Conservation (phyloP, 35 echinoderm and acorn worm genomes). For the Apostichopus japonicus region DNA sequence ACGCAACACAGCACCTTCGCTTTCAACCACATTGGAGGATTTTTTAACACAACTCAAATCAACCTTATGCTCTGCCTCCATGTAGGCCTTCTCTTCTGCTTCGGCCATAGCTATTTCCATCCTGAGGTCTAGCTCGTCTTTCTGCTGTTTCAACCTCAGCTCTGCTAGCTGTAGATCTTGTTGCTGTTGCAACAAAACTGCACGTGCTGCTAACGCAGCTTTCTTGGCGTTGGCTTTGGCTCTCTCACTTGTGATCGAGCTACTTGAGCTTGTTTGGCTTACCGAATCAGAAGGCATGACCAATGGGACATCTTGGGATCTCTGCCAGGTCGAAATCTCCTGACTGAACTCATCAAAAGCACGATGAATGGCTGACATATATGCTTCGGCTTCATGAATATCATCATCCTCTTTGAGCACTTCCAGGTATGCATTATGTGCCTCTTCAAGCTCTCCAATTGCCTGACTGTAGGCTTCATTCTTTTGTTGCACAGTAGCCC, state of each 20-base stretch:
- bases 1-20: too few species aligned
- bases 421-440: too few species aligned
- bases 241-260: too few species aligned
- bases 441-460: too few species aligned
- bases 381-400: too few species aligned
- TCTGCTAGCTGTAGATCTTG: not conserved
- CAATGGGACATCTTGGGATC: not conserved
- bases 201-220: slow-evolving; percentile 11
- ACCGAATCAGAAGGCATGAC: not conserved
- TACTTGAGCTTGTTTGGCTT: not conserved
- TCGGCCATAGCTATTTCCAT: slow-evolving; percentile 8
- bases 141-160: slow-evolving; percentile 29
- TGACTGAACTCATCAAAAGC: too few species aligned
- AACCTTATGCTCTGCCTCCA: not conserved
- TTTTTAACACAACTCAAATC: not conserved
- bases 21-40: too few species aligned
- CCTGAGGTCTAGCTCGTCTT: not conserved
- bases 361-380: too few species aligned
- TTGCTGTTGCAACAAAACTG: not conserved
- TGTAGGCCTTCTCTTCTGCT: slow-evolving; percentile 2
- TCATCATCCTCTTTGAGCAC: too few species aligned
- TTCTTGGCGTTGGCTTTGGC: not conserved
- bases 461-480: too few species aligned
- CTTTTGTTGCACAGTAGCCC: too few species aligned
- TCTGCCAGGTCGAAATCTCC: not conserved